Evolutionary conservation across 2,888 invertebrate genomes (phyloP).

Genomic region (Cosmorhoe ocellata): DNA sequence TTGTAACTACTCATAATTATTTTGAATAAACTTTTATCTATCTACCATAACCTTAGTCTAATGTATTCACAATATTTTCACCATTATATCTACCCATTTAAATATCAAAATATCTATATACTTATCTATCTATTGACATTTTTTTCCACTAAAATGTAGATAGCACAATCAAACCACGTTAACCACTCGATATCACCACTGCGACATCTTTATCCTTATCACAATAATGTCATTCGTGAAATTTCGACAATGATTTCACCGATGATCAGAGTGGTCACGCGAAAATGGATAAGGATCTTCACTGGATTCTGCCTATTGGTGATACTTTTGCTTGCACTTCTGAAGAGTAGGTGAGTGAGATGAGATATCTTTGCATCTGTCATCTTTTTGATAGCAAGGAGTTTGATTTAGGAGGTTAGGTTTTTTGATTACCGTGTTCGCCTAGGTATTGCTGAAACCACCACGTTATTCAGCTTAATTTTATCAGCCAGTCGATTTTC

Average conservation of each 20-base stretch:
- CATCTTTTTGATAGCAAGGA: not conserved
- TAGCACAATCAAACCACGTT: constrained; percentile 9
- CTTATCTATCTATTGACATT: not conserved
- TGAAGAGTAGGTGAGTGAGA: constrained; percentile 47
- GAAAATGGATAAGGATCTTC: constrained; percentile 51
- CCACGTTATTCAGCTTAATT: too few relatives aligned
- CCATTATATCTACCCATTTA: too few relatives aligned
- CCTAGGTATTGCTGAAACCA: too few relatives aligned
- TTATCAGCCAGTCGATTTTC: too few relatives aligned
- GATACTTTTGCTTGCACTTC: constrained; percentile 36
- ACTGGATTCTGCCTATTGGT: constrained; percentile 42
- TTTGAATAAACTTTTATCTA: too few relatives aligned
- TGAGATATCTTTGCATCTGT: not conserved
- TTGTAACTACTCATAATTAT: too few relatives aligned
- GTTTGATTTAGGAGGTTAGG: not conserved
- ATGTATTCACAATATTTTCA: too few relatives aligned
- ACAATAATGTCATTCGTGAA: constrained; percentile 50
- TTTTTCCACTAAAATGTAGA: constrained; percentile 1
- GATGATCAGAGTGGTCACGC: constrained; percentile 42
- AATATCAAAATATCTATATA: too few relatives aligned
- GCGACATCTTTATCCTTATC: constrained; percentile 19
- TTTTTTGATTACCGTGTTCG: not conserved
- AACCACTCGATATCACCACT: constrained; percentile 7
- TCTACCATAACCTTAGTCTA: too few relatives aligned
- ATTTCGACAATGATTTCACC: constrained; percentile 54